Evolutionary conservation across 2,113 vertebrate genomes (phyloP).

Genomic region (Piaya cayana): DNA sequence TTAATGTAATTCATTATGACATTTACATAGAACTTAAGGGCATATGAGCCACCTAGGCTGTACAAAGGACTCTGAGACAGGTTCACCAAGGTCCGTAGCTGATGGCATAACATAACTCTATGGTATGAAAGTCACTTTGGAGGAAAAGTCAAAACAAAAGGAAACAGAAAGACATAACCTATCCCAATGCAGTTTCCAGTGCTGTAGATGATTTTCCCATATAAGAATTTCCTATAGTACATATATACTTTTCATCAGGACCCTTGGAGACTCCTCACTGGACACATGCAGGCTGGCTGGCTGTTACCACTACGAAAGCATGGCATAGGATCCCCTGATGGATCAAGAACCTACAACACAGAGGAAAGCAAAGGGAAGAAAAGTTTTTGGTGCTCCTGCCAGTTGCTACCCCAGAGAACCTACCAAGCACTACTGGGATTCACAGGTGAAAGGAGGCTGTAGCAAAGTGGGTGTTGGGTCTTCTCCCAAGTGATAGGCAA

Average conservation of each 20-base stretch:
- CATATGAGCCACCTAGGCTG: not conserved
- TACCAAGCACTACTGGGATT: not conserved
- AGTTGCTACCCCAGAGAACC: not conserved
- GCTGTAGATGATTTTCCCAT: too few relatives aligned
- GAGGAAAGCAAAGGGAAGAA: not conserved
- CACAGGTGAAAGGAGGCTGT: too few relatives aligned
- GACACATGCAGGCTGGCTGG: not conserved
- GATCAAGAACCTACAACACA: not conserved
- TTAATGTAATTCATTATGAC: not conserved
- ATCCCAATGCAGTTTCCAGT: not conserved
- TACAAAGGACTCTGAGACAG: not conserved
- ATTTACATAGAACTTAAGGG: not conserved
- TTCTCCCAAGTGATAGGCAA: too few relatives aligned
- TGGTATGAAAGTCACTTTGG: not conserved
- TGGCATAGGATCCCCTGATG: not conserved
- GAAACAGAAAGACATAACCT: not conserved
- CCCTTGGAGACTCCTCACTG: not conserved
- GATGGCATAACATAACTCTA: not conserved
- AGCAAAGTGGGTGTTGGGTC: too few relatives aligned
- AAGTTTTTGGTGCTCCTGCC: not conserved
- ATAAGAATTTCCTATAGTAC: not conserved
- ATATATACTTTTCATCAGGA: not conserved
- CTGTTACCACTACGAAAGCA: not conserved
- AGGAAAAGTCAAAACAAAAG: not conserved
- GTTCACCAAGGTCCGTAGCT: not conserved